Evolutionary conservation across 2,888 invertebrate genomes (phyloP), one percentile per base, ranked within the genome.

Genomic region (Meteorus colon): DNA sequence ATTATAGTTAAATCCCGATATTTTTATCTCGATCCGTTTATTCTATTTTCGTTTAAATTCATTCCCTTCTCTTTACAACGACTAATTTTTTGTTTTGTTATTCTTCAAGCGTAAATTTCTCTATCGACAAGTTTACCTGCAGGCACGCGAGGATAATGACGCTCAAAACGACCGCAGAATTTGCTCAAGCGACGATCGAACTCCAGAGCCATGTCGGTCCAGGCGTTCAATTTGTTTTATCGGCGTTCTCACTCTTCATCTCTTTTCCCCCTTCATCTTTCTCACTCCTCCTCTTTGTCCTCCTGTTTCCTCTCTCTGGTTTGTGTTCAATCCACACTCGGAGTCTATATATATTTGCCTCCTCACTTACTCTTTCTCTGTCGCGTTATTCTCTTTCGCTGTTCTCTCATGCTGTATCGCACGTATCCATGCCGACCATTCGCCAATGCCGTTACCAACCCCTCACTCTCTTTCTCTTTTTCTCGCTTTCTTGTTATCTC

Each of bases 91-190:
- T 27, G 16, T 24, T 71, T 41, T 55, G n/a, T 60, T 60, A 37
- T 37, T 60, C 19, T 29, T 37, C 19, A 24, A 71, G 19, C 37
- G 41, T 16, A 70, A 75, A 70, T 65, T 63, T 60, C 14, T 69
- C n/a, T 63, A 70, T 74, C 51, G 66, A 75, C 19, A 37, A 63
- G 62, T 70, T 70, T 34, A 62, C 45, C 41, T 69, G 74, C 68
- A 74, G 66, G 63, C 75, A 70, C 70, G 63, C 63, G 68, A 63
- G 65, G 51, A 75, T 70, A 75, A 70, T 75, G 78, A 69, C 71
- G 79, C 68, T 73, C 81, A 82, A 81, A 85, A 83, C 79, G 80
- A 81, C 83, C 84, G 75, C 81, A 82, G 81, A 84, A 85, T 85
- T 84, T 85, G 81, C 81, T 81, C 67, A 80, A 76, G 77, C 79